Conservation (phyloP, 1,140 invertebrate species). For the Cardiocondyla obscurior region DNA sequence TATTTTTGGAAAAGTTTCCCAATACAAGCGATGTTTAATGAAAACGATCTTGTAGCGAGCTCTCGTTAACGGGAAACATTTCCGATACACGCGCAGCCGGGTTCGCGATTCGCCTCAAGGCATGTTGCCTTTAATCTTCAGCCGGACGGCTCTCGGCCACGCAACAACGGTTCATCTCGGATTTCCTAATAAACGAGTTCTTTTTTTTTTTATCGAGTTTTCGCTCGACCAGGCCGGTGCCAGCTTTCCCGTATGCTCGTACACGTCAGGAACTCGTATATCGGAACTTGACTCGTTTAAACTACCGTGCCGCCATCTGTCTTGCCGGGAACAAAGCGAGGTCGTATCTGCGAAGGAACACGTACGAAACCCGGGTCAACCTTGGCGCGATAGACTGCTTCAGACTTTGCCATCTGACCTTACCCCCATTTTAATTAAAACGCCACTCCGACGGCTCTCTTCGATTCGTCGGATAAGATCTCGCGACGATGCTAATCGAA, state of each 20-base stretch:
- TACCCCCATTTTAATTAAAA: slow-evolving; percentile 34
- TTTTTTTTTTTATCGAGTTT: slow-evolving; percentile 56
- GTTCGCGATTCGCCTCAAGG: neutral
- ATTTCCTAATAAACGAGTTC: slow-evolving; percentile 54
- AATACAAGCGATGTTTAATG: neutral
- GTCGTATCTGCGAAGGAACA: neutral
- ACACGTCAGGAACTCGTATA: slow-evolving; percentile 29
- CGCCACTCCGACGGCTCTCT: neutral
- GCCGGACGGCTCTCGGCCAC: neutral
- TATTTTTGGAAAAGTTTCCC: neutral
- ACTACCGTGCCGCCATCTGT: slow-evolving; percentile 11
- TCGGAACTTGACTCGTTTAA: slow-evolving; percentile 3
- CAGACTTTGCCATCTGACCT: neutral
- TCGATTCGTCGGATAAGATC: neutral
- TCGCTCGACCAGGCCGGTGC: neutral
- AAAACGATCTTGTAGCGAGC: slow-evolving; percentile 5
- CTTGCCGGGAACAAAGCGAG: neutral
- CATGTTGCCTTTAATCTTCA: neutral
- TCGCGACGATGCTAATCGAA: neutral
- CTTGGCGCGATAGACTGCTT: slow-evolving; percentile 5
- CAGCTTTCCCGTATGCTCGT: neutral
- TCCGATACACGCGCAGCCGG: slow-evolving; percentile 6
- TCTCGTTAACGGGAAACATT: slow-evolving; percentile 8
- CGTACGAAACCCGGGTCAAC: neutral
- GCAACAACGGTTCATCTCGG: slow-evolving; percentile 24